Evolutionary conservation across 2,888 invertebrate species (phyloP).

Genomic region (Nemotelus nigrinus): DNA sequence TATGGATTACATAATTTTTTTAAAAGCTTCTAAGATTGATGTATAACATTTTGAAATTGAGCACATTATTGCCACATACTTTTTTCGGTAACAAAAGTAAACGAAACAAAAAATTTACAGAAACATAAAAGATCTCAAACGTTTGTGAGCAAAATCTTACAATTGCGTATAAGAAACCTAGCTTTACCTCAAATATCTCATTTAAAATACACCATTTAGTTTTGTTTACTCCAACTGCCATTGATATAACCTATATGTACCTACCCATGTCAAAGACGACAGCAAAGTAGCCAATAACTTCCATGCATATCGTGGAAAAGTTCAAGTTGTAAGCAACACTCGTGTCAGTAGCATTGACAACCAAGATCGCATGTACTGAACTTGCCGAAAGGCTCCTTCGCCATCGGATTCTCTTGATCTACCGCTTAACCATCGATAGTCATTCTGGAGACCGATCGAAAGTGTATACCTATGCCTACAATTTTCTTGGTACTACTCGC

Average conservation of each 20-base stretch:
- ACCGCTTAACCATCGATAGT: conserved; percentile 32
- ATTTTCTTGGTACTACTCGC: conserved; percentile 27
- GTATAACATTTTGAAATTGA: too few species aligned
- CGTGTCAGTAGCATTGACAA: conserved; percentile 50
- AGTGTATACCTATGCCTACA: conserved; percentile 27
- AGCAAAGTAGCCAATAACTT: conserved; percentile 40
- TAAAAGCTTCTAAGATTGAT: too few species aligned
- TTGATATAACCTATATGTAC: not conserved
- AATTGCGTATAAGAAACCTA: too few species aligned
- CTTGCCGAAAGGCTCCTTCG: conserved; percentile 46
- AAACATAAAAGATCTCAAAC: too few species aligned
- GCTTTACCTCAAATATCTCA: too few species aligned
- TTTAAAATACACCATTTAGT: too few species aligned
- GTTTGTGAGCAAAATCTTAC: too few species aligned
- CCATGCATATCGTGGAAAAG: conserved; percentile 40
- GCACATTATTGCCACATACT: too few species aligned
- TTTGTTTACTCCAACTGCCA: too few species aligned
- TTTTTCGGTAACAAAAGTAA: too few species aligned
- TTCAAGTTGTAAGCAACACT: conserved; percentile 44
- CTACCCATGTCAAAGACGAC: conserved; percentile 31
- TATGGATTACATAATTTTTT: too few species aligned
- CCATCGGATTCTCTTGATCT: conserved; percentile 40
- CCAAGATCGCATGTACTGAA: conserved; percentile 43
- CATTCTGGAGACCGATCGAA: conserved; percentile 33
- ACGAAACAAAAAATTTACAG: too few species aligned